Conservation (phyloP, 64 coral and sea anemone genomes). For the Catalaphyllia jardinei region DNA sequence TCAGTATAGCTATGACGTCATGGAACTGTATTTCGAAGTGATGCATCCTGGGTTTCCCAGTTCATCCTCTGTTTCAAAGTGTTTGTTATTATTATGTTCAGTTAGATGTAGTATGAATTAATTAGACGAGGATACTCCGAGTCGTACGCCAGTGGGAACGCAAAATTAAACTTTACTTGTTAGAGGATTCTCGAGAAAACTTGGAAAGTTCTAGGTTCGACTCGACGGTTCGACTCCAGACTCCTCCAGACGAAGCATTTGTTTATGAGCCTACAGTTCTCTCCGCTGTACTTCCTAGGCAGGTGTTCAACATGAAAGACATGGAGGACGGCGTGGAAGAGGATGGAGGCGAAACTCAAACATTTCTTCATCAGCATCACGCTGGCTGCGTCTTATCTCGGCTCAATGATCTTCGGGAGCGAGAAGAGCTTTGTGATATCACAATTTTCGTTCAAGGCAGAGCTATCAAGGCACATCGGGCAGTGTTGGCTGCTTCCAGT, state of each 20-base stretch:
- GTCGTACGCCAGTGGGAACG: no score
- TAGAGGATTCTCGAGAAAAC: background rate
- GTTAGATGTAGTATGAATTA: no score
- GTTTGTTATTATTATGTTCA: no score
- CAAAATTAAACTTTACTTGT: background rate
- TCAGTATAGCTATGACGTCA: no score
- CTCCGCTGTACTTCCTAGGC: constrained; percentile 39
- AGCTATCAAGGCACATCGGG: constrained; percentile 72
- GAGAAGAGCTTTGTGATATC: constrained; percentile 93
- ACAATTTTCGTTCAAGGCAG: constrained; percentile 67
- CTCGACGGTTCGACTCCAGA: no score
- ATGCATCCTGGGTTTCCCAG: no score
- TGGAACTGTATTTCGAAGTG: no score
- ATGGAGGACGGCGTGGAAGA: constrained; percentile 53
- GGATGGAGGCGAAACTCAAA: constrained; percentile 35
- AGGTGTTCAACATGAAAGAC: constrained; percentile 4
- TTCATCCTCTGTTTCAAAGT: no score
- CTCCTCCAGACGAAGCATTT: background rate
- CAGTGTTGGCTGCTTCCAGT: constrained; percentile 86
- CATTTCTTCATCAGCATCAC: constrained; percentile 76
- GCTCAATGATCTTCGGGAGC: constrained; percentile 77
- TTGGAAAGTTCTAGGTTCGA: background rate
- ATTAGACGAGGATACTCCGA: no score
- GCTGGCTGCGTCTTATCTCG: constrained; percentile 65
- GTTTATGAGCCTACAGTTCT: constrained; percentile 46